Conservation (phyloP, 2,888 invertebrate species). For the Drosophila fulvimacula region DNA sequence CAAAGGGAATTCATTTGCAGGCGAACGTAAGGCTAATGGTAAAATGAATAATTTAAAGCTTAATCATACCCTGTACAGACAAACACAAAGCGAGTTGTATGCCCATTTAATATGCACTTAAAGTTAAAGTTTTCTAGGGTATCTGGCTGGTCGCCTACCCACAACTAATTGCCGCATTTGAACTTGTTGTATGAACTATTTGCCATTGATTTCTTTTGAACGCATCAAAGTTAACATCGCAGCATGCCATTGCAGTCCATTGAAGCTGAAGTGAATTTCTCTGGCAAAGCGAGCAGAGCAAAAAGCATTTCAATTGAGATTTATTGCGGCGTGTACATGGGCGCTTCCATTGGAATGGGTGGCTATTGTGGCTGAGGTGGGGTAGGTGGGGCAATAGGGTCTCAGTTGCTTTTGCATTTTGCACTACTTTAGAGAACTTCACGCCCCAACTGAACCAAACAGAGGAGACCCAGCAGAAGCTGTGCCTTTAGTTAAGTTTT, state of each 20-base stretch:
- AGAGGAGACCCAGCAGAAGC: slow-evolving; percentile 49
- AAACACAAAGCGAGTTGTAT: not conserved
- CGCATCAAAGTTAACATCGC: slow-evolving; percentile 63
- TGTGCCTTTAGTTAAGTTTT: slow-evolving; percentile 77
- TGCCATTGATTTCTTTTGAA: slow-evolving; percentile 77
- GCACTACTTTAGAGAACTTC: slow-evolving; percentile 63
- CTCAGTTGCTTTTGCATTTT: slow-evolving; percentile 74
- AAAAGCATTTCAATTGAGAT: slow-evolving; percentile 79
- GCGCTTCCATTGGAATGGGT: slow-evolving; percentile 8
- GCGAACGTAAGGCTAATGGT: not conserved
- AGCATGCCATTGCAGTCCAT: slow-evolving; percentile 64
- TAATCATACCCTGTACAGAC: not conserved
- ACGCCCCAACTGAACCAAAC: slow-evolving; percentile 44
- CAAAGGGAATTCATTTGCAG: not conserved
- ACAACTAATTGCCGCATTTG: not conserved
- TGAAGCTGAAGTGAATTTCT: slow-evolving; percentile 75
- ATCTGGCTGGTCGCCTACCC: slow-evolving; percentile 9
- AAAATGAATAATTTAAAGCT: not conserved
- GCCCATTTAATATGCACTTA: no score
- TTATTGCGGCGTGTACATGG: slow-evolving; percentile 76
- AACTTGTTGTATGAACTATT: slow-evolving; percentile 59
- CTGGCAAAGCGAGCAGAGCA: slow-evolving; percentile 59
- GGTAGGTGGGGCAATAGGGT: no score
- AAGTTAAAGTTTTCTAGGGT: no score
- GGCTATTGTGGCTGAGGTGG: no score